Base-by-base conservation (phyloP, 2,113 vertebrate species). In the Tauraco erythrolophus region DNA sequence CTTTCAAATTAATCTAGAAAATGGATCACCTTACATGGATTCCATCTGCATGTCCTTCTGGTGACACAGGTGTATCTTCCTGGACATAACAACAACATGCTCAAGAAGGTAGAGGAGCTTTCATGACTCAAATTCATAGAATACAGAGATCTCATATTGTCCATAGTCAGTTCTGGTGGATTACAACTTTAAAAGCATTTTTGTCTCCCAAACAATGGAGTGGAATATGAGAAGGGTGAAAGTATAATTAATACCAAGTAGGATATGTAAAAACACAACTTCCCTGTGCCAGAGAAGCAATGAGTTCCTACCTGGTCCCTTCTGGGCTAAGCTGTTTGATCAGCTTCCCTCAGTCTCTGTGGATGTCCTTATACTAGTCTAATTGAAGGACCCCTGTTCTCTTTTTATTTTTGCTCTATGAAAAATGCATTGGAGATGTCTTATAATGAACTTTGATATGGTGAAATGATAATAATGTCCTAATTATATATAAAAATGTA, bases 401-500 rank as follows among this genome's bases (percentile, higher is more conserved):
- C 98, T 98, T 98, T 98, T 98, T 98, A 98, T 98, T 98, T 98
- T 98, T 98, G 94, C 97, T 98, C 97, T 97, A 98, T 98, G 96
- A 98, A 98, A 98, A 98, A 98, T 98, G 97, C 97, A 98, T 98
- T 92, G 97, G 94, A 95, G 96, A 98, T 98, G 98, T 98, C 98
- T 98, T 97, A 98, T 98, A 98, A 98, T 98, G 98, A 98, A 98
- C 98, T 98, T 98, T 98, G 98, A 98, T 98, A 98, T 98, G 98
- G 97, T 96, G 98, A 98, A 98, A 98, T 98, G 98, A 98, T 98
- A 98, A 98, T 98, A 98, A 98, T 98, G 98, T 98, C 98, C 98
- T 98, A 98, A 98, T 98, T 98, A 98, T 98, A 98, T 98, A 98
- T 98, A 98, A 98, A 98, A 98, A 98, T 98, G 98, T 98, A 98